These are phyloP conservation scores for Scaptomyza reducta DNA, from an alignment of 2,888 invertebrate species.

Conservation along the genomic window DNA sequence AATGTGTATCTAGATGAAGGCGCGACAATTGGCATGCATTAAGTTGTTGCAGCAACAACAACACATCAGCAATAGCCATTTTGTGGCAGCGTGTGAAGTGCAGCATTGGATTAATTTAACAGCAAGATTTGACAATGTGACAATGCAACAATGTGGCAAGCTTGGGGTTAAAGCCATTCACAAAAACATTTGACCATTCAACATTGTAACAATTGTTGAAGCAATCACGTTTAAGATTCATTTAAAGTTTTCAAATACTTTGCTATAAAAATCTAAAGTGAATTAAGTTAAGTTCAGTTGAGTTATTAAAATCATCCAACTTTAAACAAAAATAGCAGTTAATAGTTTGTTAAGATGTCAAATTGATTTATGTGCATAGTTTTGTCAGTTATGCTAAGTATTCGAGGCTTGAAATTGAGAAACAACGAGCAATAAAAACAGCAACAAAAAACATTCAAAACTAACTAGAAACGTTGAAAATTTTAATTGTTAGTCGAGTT, in stretches of 20 bases:
- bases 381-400: conserved; percentile 64
- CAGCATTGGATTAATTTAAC: conserved; percentile 59
- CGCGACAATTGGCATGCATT: conserved; percentile 80
- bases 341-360: conserved; percentile 57
- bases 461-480: conserved; percentile 39
- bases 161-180: conserved; percentile 3
- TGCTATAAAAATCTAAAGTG: not conserved
- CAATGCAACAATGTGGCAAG: conserved; percentile 12
- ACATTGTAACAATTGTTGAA: not conserved
- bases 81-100: conserved; percentile 71
- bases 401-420: conserved; percentile 23
- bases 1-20: conserved; percentile 80
- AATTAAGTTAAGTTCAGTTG: too few species aligned
- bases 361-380: conserved; percentile 60
- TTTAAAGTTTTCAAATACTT: not conserved
- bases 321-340: conserved; percentile 1
- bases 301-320: too few species aligned
- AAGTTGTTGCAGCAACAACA: conserved; percentile 66
- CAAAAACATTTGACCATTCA: conserved; percentile 31
- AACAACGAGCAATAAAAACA: too few species aligned
- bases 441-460: too few species aligned
- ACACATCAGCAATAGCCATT: conserved; percentile 32
- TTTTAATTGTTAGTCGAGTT: conserved; percentile 65
- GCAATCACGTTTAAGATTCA: not conserved
- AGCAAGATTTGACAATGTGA: conserved; percentile 50